Evolutionary conservation across 2,113 vertebrate genomes (phyloP).

Genomic region (Gopherus flavomarginatus): DNA sequence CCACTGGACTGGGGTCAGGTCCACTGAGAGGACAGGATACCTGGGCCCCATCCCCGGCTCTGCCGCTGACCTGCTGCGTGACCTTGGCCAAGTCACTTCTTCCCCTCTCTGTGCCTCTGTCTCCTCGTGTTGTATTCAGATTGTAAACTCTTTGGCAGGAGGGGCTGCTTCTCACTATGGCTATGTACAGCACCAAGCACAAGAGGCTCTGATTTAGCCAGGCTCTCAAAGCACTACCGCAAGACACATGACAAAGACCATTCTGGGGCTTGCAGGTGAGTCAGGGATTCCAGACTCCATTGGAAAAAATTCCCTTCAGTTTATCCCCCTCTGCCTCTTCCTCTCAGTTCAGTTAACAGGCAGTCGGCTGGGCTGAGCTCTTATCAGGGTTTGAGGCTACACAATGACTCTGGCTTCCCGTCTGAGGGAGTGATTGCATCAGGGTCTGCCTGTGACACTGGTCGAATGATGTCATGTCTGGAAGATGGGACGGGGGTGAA

Average conservation of each 20-base stretch:
- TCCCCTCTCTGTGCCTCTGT: not conserved
- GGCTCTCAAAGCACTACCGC: not conserved
- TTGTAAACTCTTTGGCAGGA: not conserved
- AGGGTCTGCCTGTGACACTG: not conserved
- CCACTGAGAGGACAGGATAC: not conserved
- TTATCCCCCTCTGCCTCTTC: not conserved
- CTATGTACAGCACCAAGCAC: not conserved
- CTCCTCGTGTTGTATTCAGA: not conserved
- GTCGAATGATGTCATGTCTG: conserved; percentile 34
- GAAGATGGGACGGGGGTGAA: not conserved
- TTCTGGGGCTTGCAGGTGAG: not conserved
- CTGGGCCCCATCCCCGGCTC: not conserved
- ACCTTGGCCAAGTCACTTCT: not conserved
- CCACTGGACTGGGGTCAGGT: not conserved
- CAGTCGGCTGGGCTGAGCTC: not conserved
- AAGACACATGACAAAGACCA: not conserved
- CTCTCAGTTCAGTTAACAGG: not conserved
- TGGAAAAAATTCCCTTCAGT: not conserved
- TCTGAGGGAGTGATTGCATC: conserved; percentile 14
- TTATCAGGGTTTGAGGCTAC: conserved; percentile 28
- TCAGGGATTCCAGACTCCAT: not conserved
- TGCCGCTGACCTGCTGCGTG: not conserved
- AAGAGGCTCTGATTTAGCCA: not conserved
- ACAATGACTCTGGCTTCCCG: conserved; percentile 26
- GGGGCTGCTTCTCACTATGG: not conserved